Conservation (phyloP, 2,797 vertebrate species). For the Enteromius unitaeniatus region DNA sequence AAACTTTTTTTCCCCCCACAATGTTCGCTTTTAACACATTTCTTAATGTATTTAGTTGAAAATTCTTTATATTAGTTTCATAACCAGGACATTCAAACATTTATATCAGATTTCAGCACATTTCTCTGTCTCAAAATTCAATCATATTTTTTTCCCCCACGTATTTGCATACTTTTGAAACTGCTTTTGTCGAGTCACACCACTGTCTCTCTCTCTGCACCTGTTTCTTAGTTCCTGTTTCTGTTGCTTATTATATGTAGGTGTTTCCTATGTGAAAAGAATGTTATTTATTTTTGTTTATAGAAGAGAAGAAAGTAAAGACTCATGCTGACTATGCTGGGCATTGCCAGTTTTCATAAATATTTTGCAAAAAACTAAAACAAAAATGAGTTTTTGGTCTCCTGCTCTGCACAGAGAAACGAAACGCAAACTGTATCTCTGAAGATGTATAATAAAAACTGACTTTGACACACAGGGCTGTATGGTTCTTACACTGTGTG, state of each 20-base stretch:
- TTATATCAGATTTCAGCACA: background rate
- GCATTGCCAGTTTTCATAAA: conserved; percentile 84
- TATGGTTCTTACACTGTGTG: background rate
- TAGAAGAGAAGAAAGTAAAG: conserved; percentile 61
- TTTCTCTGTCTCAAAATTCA: background rate
- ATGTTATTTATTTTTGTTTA: conserved; percentile 85
- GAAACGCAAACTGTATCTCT: conserved; percentile 74
- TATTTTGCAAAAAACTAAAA: conserved; percentile 77
- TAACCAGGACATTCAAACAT: background rate
- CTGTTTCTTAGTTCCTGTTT: conserved; percentile 55
- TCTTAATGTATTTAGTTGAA: background rate
- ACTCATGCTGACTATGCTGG: conserved; percentile 82
- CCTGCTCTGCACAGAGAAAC: conserved; percentile 71
- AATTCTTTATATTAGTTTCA: background rate
- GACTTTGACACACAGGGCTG: conserved; percentile 67
- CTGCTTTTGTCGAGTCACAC: background rate
- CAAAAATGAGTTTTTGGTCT: conserved; percentile 50
- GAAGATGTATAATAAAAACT: conserved; percentile 82
- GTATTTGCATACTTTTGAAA: background rate
- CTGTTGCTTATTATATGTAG: conserved; percentile 65
- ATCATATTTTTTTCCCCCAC: background rate
- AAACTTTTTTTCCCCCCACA: background rate
- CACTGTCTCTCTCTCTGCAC: background rate
- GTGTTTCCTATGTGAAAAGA: conserved; percentile 72
- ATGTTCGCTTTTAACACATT: conserved; percentile 6